Base-by-base conservation (phyloP, 2,888 invertebrate genomes). In the Caenorhabditis imperialis region DNA sequence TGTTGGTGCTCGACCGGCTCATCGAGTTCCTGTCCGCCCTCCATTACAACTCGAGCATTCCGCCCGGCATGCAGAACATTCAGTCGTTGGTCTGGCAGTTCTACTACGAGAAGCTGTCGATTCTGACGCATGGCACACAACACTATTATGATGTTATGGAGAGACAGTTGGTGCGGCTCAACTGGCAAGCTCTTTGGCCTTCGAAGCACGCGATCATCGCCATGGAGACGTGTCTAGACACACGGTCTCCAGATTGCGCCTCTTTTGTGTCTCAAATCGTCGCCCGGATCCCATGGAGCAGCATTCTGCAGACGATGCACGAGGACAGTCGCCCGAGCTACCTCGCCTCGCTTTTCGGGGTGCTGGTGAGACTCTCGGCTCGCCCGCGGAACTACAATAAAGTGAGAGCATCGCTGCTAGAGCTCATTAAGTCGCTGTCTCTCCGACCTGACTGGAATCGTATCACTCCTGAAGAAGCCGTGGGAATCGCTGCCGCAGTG, bases 321-420 rank as follows among this genome's bases (percentile, higher is more conserved):
- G 74, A 78, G 12, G 83, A 85, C n/a, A 79, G 79, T 23, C 72
- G 77, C 18, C 76, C 79, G 14, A 67, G 76, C 8, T 86, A 86
- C 58, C 65, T 85, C 35, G 78, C 85, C 1, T 65, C 81, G 12
- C 60, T 84, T 14, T 73, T 82, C 42, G 78, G 67, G 23, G 80
- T 83, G 30, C 70, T 81, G 7, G 77, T 73, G 7, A 71, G 81
- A 33, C 63, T 75, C 33, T 80, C 70, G 22, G 69, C 78, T n/a
- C 60, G 73, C 37, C 67, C 69, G 8, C 55, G 70, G 23, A 82
- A 84, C 60, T 82, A 82, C 40, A 78, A 75, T 16, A 77, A 84
- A 81, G 81, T 84, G 12, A 77, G 85, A 1, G 86, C 86, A 10
- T 84, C 85, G 8, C 60, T 86, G 42, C 65, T 79, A 14, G 79